Conservation (phyloP, 1,140 invertebrate genomes). For the Neoseiulus cucumeris region DNA sequence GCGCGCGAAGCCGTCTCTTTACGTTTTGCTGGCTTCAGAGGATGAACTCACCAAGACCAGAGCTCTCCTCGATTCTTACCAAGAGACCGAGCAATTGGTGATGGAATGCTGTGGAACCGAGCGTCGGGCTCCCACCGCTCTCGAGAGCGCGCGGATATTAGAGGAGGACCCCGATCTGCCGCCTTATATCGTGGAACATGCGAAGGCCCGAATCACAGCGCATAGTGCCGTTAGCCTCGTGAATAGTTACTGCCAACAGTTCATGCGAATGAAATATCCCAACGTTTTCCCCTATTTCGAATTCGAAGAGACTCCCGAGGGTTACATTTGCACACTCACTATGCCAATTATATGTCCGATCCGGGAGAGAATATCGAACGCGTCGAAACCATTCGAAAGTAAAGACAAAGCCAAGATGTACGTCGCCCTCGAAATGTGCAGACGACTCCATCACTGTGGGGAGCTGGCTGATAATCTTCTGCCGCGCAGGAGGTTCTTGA, state of each 20-base stretch:
- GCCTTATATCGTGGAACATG: not conserved
- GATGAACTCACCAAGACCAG: slow-evolving; percentile 16
- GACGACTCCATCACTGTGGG: slow-evolving; percentile 44
- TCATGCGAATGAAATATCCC: not conserved
- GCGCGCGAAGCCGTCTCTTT: slow-evolving; percentile 44
- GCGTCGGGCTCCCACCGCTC: not conserved
- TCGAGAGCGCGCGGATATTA: not conserved
- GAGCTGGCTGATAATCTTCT: slow-evolving; percentile 77
- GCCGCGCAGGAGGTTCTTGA: slow-evolving; percentile 62
- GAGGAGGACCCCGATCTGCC: not conserved
- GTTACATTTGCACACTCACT: not conserved
- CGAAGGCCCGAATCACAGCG: not conserved
- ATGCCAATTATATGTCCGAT: not conserved
- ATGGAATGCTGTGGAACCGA: not conserved
- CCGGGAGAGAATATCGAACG: not conserved
- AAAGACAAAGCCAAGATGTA: slow-evolving; percentile 58
- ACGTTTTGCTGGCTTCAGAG: slow-evolving; percentile 39
- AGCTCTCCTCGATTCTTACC: not conserved
- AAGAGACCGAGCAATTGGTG: not conserved
- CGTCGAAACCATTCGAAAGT: slow-evolving; percentile 38
- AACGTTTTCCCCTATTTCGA: not conserved
- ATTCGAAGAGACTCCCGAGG: not conserved
- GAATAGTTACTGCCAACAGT: not conserved
- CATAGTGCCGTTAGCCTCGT: not conserved
- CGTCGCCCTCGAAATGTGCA: slow-evolving; percentile 65